Evolutionary conservation across 2,888 invertebrate genomes (phyloP).

Genomic region (Lymantria monacha): DNA sequence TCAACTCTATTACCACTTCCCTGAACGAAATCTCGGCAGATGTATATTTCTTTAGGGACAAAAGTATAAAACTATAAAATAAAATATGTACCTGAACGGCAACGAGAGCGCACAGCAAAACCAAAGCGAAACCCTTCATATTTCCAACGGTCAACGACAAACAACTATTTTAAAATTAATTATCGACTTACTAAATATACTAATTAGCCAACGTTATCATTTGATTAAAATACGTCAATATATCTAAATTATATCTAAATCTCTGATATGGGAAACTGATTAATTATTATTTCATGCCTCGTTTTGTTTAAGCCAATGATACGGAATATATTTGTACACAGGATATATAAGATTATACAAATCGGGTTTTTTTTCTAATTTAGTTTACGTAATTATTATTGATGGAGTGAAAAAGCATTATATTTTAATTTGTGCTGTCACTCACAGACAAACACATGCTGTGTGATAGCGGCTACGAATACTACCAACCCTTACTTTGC

Average conservation of each 20-base stretch:
- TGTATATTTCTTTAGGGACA: not conserved
- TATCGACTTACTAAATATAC: constrained; percentile 29
- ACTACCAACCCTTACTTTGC: too few species aligned
- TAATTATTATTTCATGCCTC: constrained; percentile 31
- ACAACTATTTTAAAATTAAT: constrained; percentile 28
- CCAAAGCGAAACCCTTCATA: constrained; percentile 65
- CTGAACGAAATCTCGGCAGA: too few species aligned
- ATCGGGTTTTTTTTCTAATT: constrained; percentile 1
- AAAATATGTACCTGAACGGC: constrained; percentile 55
- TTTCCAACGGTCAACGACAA: constrained; percentile 36
- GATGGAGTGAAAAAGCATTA: too few species aligned
- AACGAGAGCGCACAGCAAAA: constrained; percentile 58
- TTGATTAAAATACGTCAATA: constrained; percentile 26
- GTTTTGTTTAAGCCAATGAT: constrained; percentile 36
- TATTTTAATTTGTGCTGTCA: too few species aligned
- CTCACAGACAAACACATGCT: too few species aligned
- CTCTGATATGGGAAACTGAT: constrained; percentile 40
- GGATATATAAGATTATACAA: constrained; percentile 16
- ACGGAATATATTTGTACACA: constrained; percentile 23
- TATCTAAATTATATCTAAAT: constrained; percentile 42
- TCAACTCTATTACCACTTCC: too few species aligned
- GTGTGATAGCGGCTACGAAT: too few species aligned
- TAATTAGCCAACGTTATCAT: constrained; percentile 31
- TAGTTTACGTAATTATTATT: not conserved
- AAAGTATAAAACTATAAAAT: not conserved